Base-by-base conservation (phyloP, 1,140 invertebrate genomes). In the Euura saliciscinereae region DNA sequence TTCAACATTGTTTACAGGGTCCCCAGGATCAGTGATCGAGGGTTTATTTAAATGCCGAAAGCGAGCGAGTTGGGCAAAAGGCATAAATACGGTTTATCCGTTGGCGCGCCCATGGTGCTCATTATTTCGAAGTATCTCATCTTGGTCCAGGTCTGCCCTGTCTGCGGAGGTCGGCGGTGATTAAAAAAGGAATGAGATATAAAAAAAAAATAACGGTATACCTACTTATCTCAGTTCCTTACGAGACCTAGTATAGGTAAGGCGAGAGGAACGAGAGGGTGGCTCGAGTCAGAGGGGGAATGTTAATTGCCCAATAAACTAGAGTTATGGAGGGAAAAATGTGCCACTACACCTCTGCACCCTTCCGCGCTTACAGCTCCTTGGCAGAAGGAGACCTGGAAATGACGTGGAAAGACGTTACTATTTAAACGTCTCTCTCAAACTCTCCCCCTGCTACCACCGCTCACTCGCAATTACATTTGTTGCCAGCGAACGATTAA, bases 101-200 rank as follows among this genome's bases (percentile, higher is more conserved):
- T 81, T 79, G 78, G 80, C 84, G 81, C 84, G 79, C 82, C 84
- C 85, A 85, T 85, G 79, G 79, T 81, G 80, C 83, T 87, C 84
- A 87, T 87, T 87, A 87, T 87, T 85, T 82, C 82, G 78, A 84
- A 86, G 86, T 87, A 87, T 87, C 82, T 87, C 82, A 83, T 83
- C 85, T 79, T 76, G 79, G 64, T 75, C 45, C 72, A 69, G 70
- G 78, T 76, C 75, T 69, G 68, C 70, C 74, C 75, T 77, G 76
- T 80, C 76, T 78, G 73, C 76, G 69, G 72, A 81, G 84, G 76
- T 80, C 76, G 77, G 73, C 76, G 69, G 72, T 80, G 84, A 85
- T 84, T 84, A 82, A 83, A 83, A 84, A 85, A 84, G 77, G 74
- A 71, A 5, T 6, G 45, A 13, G 68, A 51, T 66, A 59, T 66